A percentile compares a stretch with the other conserved stretches of the same genome.
These are phyloP conservation scores for Turnix velox DNA, from an alignment of 2,113 vertebrate genomes.

Conservation along the genomic window DNA sequence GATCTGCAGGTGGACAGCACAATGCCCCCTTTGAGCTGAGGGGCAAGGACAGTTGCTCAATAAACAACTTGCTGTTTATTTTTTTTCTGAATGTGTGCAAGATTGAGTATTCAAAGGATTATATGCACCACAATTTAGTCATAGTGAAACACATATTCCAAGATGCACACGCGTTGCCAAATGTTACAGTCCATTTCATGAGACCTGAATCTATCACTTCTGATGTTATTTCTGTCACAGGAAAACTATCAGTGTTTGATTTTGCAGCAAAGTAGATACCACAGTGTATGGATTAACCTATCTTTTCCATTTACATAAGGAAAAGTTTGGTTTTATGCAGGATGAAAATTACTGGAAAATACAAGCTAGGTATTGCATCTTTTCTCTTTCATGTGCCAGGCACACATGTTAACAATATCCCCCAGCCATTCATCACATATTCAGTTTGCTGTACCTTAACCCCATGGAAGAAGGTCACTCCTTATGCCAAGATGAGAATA, in stretches of 20 bases:
- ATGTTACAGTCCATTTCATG: constrained; percentile 1
- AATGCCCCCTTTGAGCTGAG: constrained; percentile 14
- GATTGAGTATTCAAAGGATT: constrained; percentile 19
- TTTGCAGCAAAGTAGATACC: not conserved
- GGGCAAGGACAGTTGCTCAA: not conserved
- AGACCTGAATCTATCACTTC: not conserved
- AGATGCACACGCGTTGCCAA: not conserved
- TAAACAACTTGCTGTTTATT: not conserved
- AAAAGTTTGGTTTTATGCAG: not conserved
- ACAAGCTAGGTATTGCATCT: not conserved
- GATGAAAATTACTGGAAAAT: not conserved
- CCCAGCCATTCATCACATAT: not conserved
- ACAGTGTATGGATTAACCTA: not conserved
- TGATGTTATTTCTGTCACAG: not conserved
- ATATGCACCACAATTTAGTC: not conserved
- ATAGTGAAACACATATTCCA: not conserved
- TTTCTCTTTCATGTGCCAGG: not conserved
- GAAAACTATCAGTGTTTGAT: not conserved
- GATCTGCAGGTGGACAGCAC: constrained; percentile 41
- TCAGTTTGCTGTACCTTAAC: not conserved
- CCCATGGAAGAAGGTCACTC: not conserved
- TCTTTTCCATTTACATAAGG: not conserved
- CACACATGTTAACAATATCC: not conserved
- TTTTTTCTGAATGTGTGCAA: not conserved
- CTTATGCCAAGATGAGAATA: not conserved